Evolutionary conservation across 1,140 invertebrate species (phyloP), one percentile per base, ranked within the genome.

Genomic region (Drosophila kikkawai): DNA sequence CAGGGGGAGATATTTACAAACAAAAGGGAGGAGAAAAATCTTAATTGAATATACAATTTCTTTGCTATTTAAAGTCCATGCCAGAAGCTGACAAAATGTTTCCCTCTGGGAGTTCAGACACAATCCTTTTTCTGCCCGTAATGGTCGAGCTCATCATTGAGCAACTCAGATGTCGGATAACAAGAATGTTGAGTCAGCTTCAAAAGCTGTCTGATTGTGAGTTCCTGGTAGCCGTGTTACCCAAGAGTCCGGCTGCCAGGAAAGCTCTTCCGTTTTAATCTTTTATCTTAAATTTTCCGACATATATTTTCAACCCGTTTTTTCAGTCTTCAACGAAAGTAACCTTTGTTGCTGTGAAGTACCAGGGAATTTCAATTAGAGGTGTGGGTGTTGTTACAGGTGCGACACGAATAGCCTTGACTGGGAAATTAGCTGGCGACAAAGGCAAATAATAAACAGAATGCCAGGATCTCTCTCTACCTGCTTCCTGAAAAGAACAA

Each of bases 341-440:
- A 12, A 34, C 8, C 13, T 34, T 17, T 48, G n/a, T 26, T 39
- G 13, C 11, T 37, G 4, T 13, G 39, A 47, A 37, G 22, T 13
- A 7, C 44, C 55, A 12, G 45, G 9, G 32, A 60, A 74, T 60
- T 73, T 44, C 22, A 60, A 60, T 74, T 74, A 73, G 19, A 51
- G 36, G 19, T 75, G 71, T 34, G 22, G 19, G 19, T 26, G 74
- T 59, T 76, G 42, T 76, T 76, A 15, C 73, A 76, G 61, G 53
- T 76, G 61, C 53, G 29, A 59, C 67, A 37, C 29, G 26, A 9
- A 37, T n/a, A 15, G 22, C 61, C 41, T 42, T 36, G 55, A 29
- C 41, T 13, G 15, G 61, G 15, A 59, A 67, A 76, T 76, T 76
- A 67, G 15, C 34, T 34, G 47, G 17, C n/a, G 22, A 55, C 51